phyloP scores from a whole-genome alignment of 2,113 vertebrate species.

The Tympanuchus pallidicinctus region DNA sequence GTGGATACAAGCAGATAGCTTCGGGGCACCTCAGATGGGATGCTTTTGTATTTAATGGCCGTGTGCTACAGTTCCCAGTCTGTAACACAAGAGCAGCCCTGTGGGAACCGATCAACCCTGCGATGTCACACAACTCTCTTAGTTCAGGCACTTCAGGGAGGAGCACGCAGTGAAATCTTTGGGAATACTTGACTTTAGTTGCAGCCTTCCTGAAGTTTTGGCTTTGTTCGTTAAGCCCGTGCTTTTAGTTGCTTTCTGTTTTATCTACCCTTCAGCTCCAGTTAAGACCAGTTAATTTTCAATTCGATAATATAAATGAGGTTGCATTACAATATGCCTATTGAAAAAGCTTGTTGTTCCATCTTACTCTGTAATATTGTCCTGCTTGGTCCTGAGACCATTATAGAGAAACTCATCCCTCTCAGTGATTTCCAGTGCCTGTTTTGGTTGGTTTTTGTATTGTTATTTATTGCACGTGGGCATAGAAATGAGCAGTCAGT shows the following conservation, averaged over 20 bases:
- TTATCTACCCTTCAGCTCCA: neutral
- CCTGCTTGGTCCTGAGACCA: rapidly evolving
- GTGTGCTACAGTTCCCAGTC: neutral
- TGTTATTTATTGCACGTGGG: rapidly evolving
- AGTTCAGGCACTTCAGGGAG: neutral
- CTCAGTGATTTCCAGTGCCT: neutral
- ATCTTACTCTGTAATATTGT: rapidly evolving
- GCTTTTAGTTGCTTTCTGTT: neutral
- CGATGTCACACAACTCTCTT: neutral
- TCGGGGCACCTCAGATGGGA: neutral
- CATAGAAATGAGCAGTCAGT: rapidly evolving
- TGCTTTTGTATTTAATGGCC: neutral
- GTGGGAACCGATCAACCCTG: neutral
- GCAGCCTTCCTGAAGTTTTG: neutral
- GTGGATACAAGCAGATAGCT: rapidly evolving
- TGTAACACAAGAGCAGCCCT: neutral
- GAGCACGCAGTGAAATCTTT: neutral
- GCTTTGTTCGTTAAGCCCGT: neutral
- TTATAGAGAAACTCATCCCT: neutral
- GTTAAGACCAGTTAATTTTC: neutral
- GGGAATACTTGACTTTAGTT: neutral
- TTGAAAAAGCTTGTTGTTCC: neutral
- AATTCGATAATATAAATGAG: rapidly evolving
- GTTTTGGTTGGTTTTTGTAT: too few relatives aligned
- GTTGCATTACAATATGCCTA: rapidly evolving